Evolutionary conservation across 2,113 vertebrate species (phyloP), one percentile per base, ranked within the genome.

Genomic region (Pterocles orientalis): DNA sequence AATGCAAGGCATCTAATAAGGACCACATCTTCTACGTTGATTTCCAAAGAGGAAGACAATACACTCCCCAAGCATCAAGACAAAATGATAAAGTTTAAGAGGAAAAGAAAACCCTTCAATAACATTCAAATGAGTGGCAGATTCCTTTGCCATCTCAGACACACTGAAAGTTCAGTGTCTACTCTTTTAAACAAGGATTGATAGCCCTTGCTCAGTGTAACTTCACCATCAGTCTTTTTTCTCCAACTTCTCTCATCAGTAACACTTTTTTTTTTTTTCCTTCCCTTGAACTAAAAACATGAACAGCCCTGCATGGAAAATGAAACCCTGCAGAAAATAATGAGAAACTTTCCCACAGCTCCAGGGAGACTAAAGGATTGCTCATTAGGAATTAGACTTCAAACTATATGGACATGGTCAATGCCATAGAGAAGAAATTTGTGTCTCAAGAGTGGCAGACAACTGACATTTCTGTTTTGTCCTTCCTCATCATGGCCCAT

Each of bases 301-400:
- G 43, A 95, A 88, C 56, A 75, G 69, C 73, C 56, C 69, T 62
- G 70, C 56, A 89, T n/a, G 61, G 58, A 86, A 86, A 91, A 95
- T 72, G 54, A 91, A 78, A 51, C 64, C 47, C n/a, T 58, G 56
- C n/a, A 86, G 56, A 90, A 82, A 29, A 56, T 48, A 77, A 71
- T 33, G 57, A 84, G 43, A 88, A 92, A 50, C 15, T 6, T 90
- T 72, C 71, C 61, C 82, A 72, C 50, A 68, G 85, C 88, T 92
- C 61, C 62, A 79, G 29, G 31, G 13, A 88, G 61, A 76, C 78
- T 58, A 70, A 50, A 73, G 70, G 70, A 71, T 24, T 85, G 65
- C 73, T 77, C 79, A 61, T 82, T 58, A 92, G 61, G 28, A 73
- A 83, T 57, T 9, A 73, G 5, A 76, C 36, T 93, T 92, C 62